These are phyloP conservation scores for Ophion slaviceki DNA, from an alignment of 2,888 invertebrate genomes.

Conservation along the genomic window DNA sequence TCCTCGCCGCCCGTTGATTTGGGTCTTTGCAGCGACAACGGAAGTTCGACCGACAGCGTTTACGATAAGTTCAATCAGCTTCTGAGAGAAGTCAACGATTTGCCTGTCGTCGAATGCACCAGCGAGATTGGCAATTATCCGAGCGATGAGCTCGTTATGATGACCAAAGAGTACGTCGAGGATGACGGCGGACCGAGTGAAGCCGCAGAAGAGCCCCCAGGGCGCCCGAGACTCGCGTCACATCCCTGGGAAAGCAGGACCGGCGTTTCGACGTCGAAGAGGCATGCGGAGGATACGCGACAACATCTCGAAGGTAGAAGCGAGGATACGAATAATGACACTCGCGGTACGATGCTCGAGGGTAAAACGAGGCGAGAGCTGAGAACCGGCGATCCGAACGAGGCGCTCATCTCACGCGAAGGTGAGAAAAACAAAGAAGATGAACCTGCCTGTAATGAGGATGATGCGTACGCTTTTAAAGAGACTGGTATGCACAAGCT, in stretches of 20 bases:
- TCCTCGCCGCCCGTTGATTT: neutral
- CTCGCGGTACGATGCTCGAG: neutral
- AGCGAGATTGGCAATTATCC: constrained; percentile 3
- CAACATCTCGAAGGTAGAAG: neutral
- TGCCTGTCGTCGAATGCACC: constrained; percentile 3
- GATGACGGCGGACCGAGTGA: neutral
- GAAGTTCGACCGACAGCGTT: constrained; percentile 5
- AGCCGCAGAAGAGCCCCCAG: neutral
- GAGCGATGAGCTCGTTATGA: neutral
- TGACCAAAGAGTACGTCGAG: neutral
- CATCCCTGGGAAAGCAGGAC: neutral
- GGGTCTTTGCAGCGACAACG: constrained; percentile 6
- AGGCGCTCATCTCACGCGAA: constrained; percentile 69
- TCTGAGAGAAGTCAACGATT: neutral
- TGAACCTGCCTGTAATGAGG: constrained; percentile 67
- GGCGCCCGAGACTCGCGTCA: neutral
- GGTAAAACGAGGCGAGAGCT: constrained; percentile 32
- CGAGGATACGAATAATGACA: constrained; percentile 19
- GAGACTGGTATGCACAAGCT: constrained; percentile 64
- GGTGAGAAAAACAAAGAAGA: constrained; percentile 76
- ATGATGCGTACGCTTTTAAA: constrained; percentile 57
- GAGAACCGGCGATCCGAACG: constrained; percentile 3
- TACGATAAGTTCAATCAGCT: constrained; percentile 28
- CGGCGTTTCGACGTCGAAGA: neutral
- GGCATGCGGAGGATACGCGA: neutral